Evolutionary conservation across 2,888 invertebrate species (phyloP), one percentile per base, ranked within the genome.

Genomic region (Andrena dorsata): DNA sequence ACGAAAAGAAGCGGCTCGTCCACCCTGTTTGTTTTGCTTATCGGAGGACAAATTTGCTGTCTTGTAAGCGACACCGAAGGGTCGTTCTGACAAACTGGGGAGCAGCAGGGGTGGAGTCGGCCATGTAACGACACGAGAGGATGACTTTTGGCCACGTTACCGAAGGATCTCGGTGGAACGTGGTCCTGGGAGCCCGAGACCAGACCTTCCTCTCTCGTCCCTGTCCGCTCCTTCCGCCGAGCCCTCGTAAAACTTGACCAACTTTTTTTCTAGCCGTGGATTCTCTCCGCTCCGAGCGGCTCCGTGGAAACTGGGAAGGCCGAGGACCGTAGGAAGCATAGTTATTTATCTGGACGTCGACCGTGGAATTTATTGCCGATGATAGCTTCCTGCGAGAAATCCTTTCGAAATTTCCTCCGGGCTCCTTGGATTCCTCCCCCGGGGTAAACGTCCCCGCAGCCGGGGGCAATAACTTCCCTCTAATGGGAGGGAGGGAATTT

Each of bases 1-100:
- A 78, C 35, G 47, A 26, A 73, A 65, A 72, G 53, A 53, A 35
- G 61, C 72, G 64, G 74, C 82, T 78, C 71, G 85, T 84, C 84
- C 86, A 66, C 71, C 53, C 87, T 87, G 91, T 91, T 93, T 93
- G 93, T 93, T 93, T 93, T 92, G 91, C 92, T 91, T 92, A 91
- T 92, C 92, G 91, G 89, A 28, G 90, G 92, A 93, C 93, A 93
- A 93, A 93, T 93, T 93, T 91, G 92, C 92, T 91, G 93, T 92
- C 92, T 92, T 91, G 93, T 92, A 93, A 92, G 89, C 91, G 91
- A 92, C 91, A 91, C 91, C 92, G 88, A 85, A 91, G 92, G 93
- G 93, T 92, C 92, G 90, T 85, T 90, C 90, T 92, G 92, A 92
- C 92, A 92, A 92, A 91, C 91, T 90, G 87, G 90, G 90, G 90